These are phyloP conservation scores for Gila orcuttii DNA, from an alignment of 2,113 vertebrate genomes.

Conservation along the genomic window DNA sequence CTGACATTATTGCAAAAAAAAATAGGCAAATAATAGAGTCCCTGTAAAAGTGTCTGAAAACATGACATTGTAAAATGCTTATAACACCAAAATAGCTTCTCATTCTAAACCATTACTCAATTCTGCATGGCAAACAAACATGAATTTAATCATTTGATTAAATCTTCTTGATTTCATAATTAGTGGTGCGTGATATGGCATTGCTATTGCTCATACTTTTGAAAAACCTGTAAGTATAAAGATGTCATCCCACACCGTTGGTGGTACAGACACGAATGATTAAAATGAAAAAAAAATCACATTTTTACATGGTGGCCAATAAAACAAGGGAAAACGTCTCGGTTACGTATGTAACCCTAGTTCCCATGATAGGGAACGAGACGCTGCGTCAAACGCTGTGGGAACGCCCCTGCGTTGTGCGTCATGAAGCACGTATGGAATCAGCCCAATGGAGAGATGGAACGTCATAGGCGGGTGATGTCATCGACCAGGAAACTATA, in stretches of 20 bases:
- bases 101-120: background rate
- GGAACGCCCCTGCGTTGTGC: no score
- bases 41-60: background rate
- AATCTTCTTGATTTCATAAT: background rate
- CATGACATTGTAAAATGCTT: background rate
- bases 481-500: no score
- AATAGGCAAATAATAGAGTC: background rate
- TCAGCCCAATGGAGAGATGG: no score
- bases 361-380: no score
- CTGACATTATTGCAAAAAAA: slow-evolving; percentile 8
- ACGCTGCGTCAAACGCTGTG: no score
- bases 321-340: background rate
- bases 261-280: background rate
- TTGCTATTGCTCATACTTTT: background rate
- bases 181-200: background rate
- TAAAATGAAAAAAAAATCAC: background rate
- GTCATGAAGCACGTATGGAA: no score
- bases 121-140: background rate
- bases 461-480: no score
- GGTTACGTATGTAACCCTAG: no score
- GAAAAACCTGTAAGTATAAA: background rate
- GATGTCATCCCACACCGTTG: background rate
- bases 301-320: background rate
- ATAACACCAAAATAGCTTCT: background rate
- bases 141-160: background rate